Conservation (phyloP, 2,888 invertebrate species). For the Leucania comma region DNA sequence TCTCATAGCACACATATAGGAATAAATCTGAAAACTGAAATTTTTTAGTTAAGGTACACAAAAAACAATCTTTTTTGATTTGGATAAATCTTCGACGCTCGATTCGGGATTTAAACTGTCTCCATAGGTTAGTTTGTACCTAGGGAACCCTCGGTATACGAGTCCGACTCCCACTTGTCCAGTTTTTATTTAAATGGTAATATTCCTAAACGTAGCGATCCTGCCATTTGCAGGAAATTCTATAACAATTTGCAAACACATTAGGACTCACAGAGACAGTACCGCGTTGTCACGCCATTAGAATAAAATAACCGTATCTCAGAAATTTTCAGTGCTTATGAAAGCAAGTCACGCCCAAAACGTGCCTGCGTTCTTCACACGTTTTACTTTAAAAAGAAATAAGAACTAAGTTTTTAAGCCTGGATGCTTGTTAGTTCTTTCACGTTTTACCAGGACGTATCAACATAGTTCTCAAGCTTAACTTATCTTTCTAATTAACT, state of each 20-base stretch:
- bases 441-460: neutral
- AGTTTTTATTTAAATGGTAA: too few relatives aligned
- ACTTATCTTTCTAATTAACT: too few relatives aligned
- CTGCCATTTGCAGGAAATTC: slow-evolving; percentile 8
- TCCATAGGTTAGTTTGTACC: too few relatives aligned
- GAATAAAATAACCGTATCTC: slow-evolving; percentile 43
- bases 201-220: neutral
- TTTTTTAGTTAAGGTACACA: too few relatives aligned
- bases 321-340: slow-evolving; percentile 11
- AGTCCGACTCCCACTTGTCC: too few relatives aligned
- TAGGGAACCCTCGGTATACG: too few relatives aligned
- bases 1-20: too few relatives aligned
- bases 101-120: too few relatives aligned
- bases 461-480: neutral
- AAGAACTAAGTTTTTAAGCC: neutral
- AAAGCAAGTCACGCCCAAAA: slow-evolving; percentile 21
- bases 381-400: slow-evolving; percentile 16
- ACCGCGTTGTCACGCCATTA: slow-evolving; percentile 36
- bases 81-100: too few relatives aligned
- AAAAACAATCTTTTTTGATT: too few relatives aligned
- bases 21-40: too few relatives aligned
- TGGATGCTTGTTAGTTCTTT: neutral
- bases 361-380: slow-evolving; percentile 1
- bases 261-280: slow-evolving; percentile 20
- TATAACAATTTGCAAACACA: slow-evolving; percentile 35